These are phyloP conservation scores for Elegia similella DNA, from an alignment of 2,888 invertebrate species.

Conservation along the genomic window DNA sequence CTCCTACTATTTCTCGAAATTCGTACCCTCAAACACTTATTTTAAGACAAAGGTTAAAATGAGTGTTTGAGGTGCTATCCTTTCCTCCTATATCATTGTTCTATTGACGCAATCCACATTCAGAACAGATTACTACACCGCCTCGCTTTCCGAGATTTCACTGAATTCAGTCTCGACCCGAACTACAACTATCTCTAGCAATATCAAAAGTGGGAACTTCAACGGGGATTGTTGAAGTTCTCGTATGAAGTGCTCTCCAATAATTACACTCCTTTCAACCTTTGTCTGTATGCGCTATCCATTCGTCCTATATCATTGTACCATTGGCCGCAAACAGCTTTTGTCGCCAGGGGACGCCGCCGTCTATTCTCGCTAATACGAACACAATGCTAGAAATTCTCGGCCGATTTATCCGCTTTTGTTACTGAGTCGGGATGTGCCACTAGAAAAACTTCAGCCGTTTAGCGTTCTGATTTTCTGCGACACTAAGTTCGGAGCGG, in stretches of 20 bases:
- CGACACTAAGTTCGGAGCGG: background rate
- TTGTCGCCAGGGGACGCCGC: slow-evolving; percentile 45
- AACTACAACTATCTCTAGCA: background rate
- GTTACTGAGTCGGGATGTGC: slow-evolving; percentile 42
- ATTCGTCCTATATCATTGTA: slow-evolving; percentile 27
- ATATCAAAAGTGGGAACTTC: slow-evolving; percentile 1
- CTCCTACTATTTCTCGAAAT: too few species aligned
- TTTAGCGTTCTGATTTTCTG: slow-evolving; percentile 35
- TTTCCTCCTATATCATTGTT: slow-evolving; percentile 27
- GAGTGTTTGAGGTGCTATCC: slow-evolving; percentile 25
- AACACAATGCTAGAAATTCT: slow-evolving; percentile 57
- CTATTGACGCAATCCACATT: slow-evolving; percentile 17
- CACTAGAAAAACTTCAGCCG: slow-evolving; percentile 48
- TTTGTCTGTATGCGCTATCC: slow-evolving; percentile 22
- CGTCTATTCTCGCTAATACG: slow-evolving; percentile 61
- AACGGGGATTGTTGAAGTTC: slow-evolving; percentile 15
- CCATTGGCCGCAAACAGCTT: slow-evolving; percentile 41
- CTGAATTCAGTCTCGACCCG: background rate
- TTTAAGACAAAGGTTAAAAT: too few species aligned
- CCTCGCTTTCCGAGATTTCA: background rate
- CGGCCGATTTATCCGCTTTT: slow-evolving; percentile 57
- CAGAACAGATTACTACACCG: too few species aligned
- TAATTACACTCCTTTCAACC: slow-evolving; percentile 19
- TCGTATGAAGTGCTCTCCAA: slow-evolving; percentile 20
- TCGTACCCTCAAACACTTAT: too few species aligned